Conservation (phyloP, 2,797 vertebrate genomes). For the Catamblyrhynchus diadema region DNA sequence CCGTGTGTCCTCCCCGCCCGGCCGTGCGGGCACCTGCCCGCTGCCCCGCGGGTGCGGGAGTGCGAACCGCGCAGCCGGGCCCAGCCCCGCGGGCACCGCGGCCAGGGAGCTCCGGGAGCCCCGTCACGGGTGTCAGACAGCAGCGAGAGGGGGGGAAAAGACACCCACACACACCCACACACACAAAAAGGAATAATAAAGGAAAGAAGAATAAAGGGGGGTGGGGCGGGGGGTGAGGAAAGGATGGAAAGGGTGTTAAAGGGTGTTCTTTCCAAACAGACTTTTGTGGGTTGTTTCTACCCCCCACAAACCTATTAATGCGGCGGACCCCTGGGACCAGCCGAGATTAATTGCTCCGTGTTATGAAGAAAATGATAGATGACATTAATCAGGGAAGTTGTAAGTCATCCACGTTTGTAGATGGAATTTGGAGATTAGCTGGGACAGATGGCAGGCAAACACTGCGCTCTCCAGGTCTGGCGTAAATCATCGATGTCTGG, state of each 20-base stretch:
- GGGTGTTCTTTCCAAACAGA: not conserved
- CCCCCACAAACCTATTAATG: not conserved
- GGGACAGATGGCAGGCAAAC: slow-evolving; percentile 12
- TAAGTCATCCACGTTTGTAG: not conserved
- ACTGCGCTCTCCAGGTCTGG: not conserved
- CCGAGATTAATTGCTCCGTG: slow-evolving; percentile 24
- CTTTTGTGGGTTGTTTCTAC: not conserved
- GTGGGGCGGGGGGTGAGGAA: rapidly evolving
- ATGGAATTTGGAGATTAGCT: slow-evolving; percentile 21
- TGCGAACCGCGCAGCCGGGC: rapidly evolving
- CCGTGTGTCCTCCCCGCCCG: not conserved
- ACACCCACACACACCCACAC: no score
- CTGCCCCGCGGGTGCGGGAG: rapidly evolving
- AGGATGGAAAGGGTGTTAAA: not conserved
- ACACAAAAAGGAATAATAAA: no score
- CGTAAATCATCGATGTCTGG: not conserved
- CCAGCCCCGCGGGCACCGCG: not conserved
- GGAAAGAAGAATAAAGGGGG: rapidly evolving
- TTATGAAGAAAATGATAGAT: slow-evolving; percentile 31
- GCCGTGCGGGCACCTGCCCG: not conserved
- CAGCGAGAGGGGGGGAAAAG: rapidly evolving
- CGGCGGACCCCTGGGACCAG: not conserved
- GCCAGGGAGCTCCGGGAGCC: not conserved
- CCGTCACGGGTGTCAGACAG: no score
- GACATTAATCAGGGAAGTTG: slow-evolving; percentile 35